Evolutionary conservation across 2,888 invertebrate genomes (phyloP).

Genomic region (Aphodius granarius): DNA sequence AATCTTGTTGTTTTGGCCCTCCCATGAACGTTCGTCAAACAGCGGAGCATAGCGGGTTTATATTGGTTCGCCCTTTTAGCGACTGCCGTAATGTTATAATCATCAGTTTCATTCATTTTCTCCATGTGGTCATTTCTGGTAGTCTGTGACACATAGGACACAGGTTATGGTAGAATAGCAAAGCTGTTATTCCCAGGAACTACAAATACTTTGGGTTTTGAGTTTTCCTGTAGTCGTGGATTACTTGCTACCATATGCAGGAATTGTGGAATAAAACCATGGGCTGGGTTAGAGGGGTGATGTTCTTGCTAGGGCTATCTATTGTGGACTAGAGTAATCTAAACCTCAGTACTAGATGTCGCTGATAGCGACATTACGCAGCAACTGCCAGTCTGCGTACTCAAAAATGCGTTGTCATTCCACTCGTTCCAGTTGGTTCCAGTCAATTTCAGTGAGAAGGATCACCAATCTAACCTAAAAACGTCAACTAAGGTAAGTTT

Average conservation of each 20-base stretch:
- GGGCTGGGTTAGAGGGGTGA: slow-evolving; percentile 44
- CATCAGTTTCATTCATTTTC: slow-evolving; percentile 37
- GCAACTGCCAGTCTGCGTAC: too few species aligned
- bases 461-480: too few species aligned
- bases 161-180: slow-evolving; percentile 58
- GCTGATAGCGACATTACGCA: too few species aligned
- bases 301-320: too few species aligned
- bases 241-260: slow-evolving; percentile 35
- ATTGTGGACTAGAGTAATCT: too few species aligned
- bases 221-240: neutral
- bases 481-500: too few species aligned
- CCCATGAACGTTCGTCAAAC: slow-evolving; percentile 59
- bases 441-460: too few species aligned
- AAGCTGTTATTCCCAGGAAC: slow-evolving; percentile 50
- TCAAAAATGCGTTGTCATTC: too few species aligned
- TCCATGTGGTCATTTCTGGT: slow-evolving; percentile 52
- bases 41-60: slow-evolving; percentile 57
- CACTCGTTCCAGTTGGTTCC: too few species aligned
- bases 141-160: slow-evolving; percentile 57
- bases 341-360: too few species aligned
- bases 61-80: slow-evolving; percentile 49
- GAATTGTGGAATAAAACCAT: slow-evolving; percentile 40
- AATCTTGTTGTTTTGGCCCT: slow-evolving; percentile 60
- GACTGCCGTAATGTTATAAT: slow-evolving; percentile 51
- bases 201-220: slow-evolving; percentile 39